phyloP scores from a whole-genome alignment of 2,888 invertebrate species.

The Agrotis exclamationis region DNA sequence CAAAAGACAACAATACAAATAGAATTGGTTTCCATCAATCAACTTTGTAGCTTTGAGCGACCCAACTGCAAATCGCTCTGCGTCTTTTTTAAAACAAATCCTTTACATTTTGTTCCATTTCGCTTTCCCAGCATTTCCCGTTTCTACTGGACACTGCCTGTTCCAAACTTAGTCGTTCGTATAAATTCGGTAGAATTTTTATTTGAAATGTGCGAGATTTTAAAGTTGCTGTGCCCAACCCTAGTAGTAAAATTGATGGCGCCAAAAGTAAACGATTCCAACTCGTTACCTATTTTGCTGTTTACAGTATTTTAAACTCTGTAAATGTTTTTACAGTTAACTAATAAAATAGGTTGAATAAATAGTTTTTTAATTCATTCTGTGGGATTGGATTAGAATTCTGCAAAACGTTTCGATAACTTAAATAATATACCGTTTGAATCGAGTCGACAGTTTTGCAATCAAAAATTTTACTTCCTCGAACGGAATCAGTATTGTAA shows the following conservation, averaged over 20 bases:
- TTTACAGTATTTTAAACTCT: constrained; percentile 52
- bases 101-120: constrained; percentile 43
- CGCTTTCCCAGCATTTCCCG: constrained; percentile 32
- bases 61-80: constrained; percentile 31
- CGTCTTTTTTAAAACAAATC: constrained; percentile 48
- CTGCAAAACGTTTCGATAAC: constrained; percentile 17
- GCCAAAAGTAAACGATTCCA: constrained; percentile 69
- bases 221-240: constrained; percentile 39
- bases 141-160: constrained; percentile 39
- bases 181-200: constrained; percentile 41
- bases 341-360: constrained; percentile 39
- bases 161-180: constrained; percentile 49
- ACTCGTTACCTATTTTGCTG: constrained; percentile 56
- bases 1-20: constrained; percentile 8
- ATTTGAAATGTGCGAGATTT: constrained; percentile 25
- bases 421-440: constrained; percentile 28
- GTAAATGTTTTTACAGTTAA: constrained; percentile 47
- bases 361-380: constrained; percentile 39
- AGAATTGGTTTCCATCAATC: constrained; percentile 41
- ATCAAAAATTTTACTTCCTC: constrained; percentile 7
- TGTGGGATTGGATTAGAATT: constrained; percentile 5
- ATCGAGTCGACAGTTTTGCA: constrained; percentile 7
- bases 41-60: constrained; percentile 44
- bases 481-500: too few relatives aligned
- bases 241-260: constrained; percentile 63